Base-by-base conservation (phyloP, 2,888 invertebrate genomes). In the Rutpela maculata region DNA sequence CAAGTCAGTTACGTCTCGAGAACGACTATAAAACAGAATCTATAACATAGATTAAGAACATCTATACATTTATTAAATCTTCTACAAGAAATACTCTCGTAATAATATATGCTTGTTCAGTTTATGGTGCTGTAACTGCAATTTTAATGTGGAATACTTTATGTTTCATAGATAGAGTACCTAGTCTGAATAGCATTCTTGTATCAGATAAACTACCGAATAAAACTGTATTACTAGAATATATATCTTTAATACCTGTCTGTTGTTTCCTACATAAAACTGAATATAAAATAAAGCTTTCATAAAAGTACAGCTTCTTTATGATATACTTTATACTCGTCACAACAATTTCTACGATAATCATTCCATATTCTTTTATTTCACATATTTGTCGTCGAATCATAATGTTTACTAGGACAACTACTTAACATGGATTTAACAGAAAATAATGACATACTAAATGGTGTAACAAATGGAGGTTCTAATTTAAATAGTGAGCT, bases 121-220 rank as follows among this genome's bases (percentile, higher is more conserved):
- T 43, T 43, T 43, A 65, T 65, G 22, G 19, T 19, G 65, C 43
- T 65, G 43, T 65, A 65, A 65, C 43, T 43, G 18, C 43, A 65
- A 19, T 43, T 65, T 65, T 65, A 65, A 43, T 65, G 65, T 43
- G 3, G 62, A 43, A 31, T 22, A 65, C 43, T 43, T 65, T 65
- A 43, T 43, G 19, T 65, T 38, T n/a, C 50, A 12, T 18, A 19
- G 18, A 65, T 38, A 18, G 31, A 17, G 62, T 31, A n/a, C n/a
- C n/a, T 26, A 35, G 35, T 35, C 15, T 62, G 17, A 17, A 35
- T 43, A 19, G 63, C 18, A 43, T 65, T 43, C 65, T 65, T 22
- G n/a, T 31, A 31, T 62, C 15, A n/a, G 22, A 26, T 62, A 26
- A 65, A 31, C 65, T 43, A 43, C 15, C 43, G 11, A 50, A 18